Percentiles rank a stretch among this genome's conserved stretches.
Evolutionary conservation across 2,888 invertebrate genomes (phyloP).

Genomic region (Cosmia pyralina): DNA sequence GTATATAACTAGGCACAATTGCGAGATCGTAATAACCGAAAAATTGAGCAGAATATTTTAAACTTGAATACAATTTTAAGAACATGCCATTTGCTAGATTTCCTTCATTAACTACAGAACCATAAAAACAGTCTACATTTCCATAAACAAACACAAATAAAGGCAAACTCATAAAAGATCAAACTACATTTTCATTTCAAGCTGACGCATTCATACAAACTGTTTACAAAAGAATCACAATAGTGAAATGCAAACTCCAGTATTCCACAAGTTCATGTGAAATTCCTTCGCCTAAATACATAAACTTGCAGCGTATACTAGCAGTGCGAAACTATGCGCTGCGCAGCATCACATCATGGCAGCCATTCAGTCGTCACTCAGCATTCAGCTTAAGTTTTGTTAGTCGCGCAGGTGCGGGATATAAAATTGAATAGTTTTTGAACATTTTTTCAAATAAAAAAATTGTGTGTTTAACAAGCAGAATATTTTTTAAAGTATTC

Average conservation of each 20-base stretch:
- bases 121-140: constrained; percentile 18
- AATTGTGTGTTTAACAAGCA: too few relatives aligned
- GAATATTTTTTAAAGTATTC: too few relatives aligned
- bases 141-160: constrained; percentile 15
- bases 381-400: constrained; percentile 57
- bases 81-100: background rate
- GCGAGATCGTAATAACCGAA: background rate
- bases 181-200: constrained; percentile 1
- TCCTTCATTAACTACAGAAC: background rate
- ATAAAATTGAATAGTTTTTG: constrained; percentile 8
- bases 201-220: constrained; percentile 14
- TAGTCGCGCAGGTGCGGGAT: constrained; percentile 60
- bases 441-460: too few relatives aligned
- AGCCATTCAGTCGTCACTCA: constrained; percentile 80
- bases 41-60: background rate
- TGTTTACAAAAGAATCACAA: constrained; percentile 28
- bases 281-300: constrained; percentile 62
- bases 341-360: constrained; percentile 63
- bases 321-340: constrained; percentile 61
- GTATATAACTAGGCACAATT: background rate
- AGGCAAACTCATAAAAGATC: background rate
- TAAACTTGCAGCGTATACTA: constrained; percentile 28
- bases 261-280: constrained; percentile 56
- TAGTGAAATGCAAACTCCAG: constrained; percentile 24
- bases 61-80: too few relatives aligned